Conservation (phyloP, 2,113 vertebrate genomes). For the Peromyscus polionotus region DNA sequence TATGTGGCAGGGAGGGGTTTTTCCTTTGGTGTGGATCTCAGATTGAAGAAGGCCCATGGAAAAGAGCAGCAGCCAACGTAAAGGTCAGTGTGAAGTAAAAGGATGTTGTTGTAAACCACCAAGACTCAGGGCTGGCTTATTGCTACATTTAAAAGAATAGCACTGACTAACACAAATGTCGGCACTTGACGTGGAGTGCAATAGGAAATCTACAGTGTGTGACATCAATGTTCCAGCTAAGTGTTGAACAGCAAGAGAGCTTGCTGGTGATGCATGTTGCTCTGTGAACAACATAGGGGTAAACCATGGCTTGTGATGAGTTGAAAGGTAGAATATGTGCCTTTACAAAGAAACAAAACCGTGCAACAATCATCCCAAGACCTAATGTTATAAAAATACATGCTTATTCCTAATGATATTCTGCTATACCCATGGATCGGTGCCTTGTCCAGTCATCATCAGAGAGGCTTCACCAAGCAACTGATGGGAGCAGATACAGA, state of each 20-base stretch:
- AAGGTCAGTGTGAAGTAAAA: slow-evolving; percentile 39
- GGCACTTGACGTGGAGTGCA: background rate
- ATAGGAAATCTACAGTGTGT: background rate
- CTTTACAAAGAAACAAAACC: background rate
- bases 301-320: background rate
- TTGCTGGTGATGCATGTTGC: background rate
- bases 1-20: background rate
- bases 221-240: background rate
- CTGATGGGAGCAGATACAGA: background rate
- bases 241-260: background rate
- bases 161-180: slow-evolving; percentile 28
- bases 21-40: background rate
- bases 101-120: background rate
- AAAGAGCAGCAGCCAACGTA: background rate
- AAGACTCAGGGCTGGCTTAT: background rate
- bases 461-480: background rate
- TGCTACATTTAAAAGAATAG: background rate
- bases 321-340: background rate
- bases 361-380: background rate
- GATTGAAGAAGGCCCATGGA: slow-evolving; percentile 36
- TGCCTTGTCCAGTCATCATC: background rate
- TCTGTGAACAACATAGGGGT: background rate
- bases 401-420: background rate
- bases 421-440: background rate
- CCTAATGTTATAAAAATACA: background rate